phyloP scores from a whole-genome alignment of 35 echinoderm and acorn worm genomes.

The Hemicentrotus pulcherrimus region DNA sequence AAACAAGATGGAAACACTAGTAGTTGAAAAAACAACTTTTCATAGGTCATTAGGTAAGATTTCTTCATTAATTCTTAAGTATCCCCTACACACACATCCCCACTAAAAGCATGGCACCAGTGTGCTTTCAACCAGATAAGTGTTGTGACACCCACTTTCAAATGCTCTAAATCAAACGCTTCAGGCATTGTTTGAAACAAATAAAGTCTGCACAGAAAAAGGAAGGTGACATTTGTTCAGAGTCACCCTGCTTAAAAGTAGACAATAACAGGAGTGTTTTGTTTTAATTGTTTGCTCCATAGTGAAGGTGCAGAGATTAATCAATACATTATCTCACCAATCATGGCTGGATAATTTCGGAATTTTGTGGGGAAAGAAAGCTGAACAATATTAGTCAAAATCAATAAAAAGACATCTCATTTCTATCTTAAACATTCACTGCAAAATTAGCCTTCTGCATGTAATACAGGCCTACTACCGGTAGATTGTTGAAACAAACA shows the following conservation, averaged over 20 bases:
- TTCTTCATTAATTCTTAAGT: background rate
- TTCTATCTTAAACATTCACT: too few species aligned
- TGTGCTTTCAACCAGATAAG: background rate
- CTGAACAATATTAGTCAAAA: too few species aligned
- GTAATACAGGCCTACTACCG: too few species aligned
- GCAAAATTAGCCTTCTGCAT: too few species aligned
- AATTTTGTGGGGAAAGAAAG: too few species aligned
- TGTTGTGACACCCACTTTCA: background rate
- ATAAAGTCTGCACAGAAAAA: background rate
- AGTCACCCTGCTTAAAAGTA: background rate
- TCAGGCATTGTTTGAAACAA: background rate
- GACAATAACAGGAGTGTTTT: too few species aligned
- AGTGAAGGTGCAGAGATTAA: too few species aligned
- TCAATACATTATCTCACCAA: too few species aligned
- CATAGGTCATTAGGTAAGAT: background rate
- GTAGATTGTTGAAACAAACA: background rate
- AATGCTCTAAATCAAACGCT: background rate
- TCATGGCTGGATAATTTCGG: too few species aligned
- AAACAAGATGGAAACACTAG: background rate
- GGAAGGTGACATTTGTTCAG: background rate
- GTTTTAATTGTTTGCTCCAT: too few species aligned
- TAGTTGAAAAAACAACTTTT: background rate
- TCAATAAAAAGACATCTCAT: too few species aligned
- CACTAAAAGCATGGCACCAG: background rate
- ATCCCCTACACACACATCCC: background rate